A percentile compares a stretch with the other conserved stretches of the same genome.
Conservation (phyloP, 2,888 invertebrate species). For the Pammene aurita region DNA sequence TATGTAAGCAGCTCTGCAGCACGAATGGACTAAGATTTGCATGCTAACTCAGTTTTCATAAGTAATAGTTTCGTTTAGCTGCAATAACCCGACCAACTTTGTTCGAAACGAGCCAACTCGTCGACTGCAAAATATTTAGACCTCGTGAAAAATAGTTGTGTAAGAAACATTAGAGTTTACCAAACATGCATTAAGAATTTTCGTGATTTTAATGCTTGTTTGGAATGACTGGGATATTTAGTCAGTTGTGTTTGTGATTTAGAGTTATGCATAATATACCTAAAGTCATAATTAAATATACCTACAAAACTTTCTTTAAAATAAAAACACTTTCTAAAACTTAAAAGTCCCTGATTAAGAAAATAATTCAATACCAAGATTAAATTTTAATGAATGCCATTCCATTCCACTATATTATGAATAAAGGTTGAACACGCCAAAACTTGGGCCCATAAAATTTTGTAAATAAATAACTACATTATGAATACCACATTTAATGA, state of each 20-base stretch:
- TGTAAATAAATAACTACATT: too few relatives aligned
- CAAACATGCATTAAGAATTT: slow-evolving; percentile 46
- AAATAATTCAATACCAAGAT: too few relatives aligned
- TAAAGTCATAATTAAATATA: background rate
- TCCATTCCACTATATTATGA: too few relatives aligned
- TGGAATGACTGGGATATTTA: slow-evolving; percentile 7
- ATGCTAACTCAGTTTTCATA: slow-evolving; percentile 77
- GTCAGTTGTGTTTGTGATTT: slow-evolving; percentile 9
- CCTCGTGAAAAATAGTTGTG: slow-evolving; percentile 63
- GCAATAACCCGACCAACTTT: slow-evolving; percentile 67
- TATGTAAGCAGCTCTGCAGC: slow-evolving; percentile 57
- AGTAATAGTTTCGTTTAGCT: slow-evolving; percentile 72
- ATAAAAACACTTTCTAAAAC: too few relatives aligned
- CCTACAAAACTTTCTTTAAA: too few relatives aligned
- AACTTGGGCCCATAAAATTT: too few relatives aligned
- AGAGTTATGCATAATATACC: background rate
- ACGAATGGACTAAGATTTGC: slow-evolving; percentile 74
- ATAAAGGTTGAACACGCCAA: too few relatives aligned
- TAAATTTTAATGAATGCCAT: too few relatives aligned
- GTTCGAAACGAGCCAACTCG: slow-evolving; percentile 63
- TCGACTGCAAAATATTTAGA: slow-evolving; percentile 67
- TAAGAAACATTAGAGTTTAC: slow-evolving; percentile 57
- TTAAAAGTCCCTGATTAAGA: too few relatives aligned
- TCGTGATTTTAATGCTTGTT: slow-evolving; percentile 34
- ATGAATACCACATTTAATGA: too few relatives aligned